Evolutionary conservation across 2,888 invertebrate species (phyloP).

Genomic region (Cataglyphis livida): DNA sequence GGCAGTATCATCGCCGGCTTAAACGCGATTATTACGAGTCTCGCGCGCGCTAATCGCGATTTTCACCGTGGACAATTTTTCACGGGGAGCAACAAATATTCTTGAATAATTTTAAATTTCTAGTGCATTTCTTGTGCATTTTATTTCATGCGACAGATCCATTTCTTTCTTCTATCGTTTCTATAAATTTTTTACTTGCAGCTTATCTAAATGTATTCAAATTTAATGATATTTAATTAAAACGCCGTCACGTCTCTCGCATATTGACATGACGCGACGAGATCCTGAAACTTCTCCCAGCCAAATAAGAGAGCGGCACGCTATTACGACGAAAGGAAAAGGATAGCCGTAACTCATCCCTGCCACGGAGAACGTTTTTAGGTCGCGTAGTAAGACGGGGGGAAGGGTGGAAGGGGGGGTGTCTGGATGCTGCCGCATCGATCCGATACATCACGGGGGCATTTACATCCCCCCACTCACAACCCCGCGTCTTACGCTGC

Average conservation of each 20-base stretch:
- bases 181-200: neutral
- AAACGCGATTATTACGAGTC: slow-evolving; percentile 61
- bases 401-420: slow-evolving; percentile 68
- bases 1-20: slow-evolving; percentile 60
- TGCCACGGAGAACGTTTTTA: slow-evolving; percentile 83
- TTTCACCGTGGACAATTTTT: neutral
- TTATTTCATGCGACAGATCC: too few species aligned
- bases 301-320: slow-evolving; percentile 27
- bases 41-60: neutral
- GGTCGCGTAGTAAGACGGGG: slow-evolving; percentile 83
- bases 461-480: slow-evolving; percentile 84
- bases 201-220: neutral
- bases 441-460: slow-evolving; percentile 86
- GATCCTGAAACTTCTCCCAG: slow-evolving; percentile 33
- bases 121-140: neutral
- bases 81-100: neutral
- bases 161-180: neutral
- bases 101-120: neutral
- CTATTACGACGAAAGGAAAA: slow-evolving; percentile 74
- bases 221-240: neutral
- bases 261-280: neutral
- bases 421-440: slow-evolving; percentile 85
- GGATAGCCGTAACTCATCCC: slow-evolving; percentile 73
- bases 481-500: slow-evolving; percentile 63
- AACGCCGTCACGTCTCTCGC: neutral